Conservation (phyloP, 2,797 vertebrate species). For the Fratercula arctica region DNA sequence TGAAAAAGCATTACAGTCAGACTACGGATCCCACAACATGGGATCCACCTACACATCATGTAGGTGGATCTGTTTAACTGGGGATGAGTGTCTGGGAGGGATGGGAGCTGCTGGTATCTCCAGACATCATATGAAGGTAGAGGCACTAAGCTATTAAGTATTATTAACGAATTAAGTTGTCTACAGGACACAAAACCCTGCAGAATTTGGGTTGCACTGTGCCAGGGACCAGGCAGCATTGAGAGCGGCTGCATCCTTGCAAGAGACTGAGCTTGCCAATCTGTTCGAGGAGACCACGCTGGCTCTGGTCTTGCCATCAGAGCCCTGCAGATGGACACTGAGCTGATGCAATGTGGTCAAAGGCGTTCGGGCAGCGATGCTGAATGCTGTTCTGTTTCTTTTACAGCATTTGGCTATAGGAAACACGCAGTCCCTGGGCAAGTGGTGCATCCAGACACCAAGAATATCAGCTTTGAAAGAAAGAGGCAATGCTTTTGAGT, state of each 20-base stretch:
- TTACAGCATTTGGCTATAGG: neutral
- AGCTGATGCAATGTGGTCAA: accelerated
- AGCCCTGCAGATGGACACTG: neutral
- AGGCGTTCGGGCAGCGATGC: neutral
- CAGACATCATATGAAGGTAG: neutral
- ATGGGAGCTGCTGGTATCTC: neutral
- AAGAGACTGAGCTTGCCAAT: neutral
- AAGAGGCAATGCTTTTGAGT: neutral
- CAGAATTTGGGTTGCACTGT: neutral
- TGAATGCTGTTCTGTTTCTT: neutral
- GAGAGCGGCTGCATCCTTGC: neutral
- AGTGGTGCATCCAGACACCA: neutral
- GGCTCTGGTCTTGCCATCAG: neutral
- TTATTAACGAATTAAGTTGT: neutral
- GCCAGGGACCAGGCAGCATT: neutral
- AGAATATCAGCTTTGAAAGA: neutral
- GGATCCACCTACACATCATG: neutral
- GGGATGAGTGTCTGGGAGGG: neutral
- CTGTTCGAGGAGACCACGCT: neutral
- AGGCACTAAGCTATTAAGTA: neutral
- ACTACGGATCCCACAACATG: neutral
- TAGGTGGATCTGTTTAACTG: neutral
- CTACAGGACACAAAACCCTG: neutral
- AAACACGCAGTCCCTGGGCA: neutral
- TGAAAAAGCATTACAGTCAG: neutral